Conservation (phyloP, 2,113 vertebrate genomes). For the Porphyrio hochstetteri region DNA sequence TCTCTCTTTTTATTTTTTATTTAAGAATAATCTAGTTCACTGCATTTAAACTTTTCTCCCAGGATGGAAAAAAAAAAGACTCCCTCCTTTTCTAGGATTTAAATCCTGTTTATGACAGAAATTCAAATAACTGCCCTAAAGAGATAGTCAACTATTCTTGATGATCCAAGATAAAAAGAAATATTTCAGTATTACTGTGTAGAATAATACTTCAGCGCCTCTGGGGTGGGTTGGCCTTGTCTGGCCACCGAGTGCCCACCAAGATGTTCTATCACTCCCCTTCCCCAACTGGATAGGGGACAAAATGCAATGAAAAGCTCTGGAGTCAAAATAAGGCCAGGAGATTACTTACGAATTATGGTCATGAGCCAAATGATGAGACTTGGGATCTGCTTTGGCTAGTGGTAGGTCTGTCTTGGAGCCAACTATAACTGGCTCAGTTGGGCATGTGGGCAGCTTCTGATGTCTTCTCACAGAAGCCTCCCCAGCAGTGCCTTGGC, state of each 20-base stretch:
- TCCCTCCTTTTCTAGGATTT: background rate
- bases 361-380: accelerated
- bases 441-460: background rate
- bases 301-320: background rate
- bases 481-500: background rate
- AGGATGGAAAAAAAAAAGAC: background rate
- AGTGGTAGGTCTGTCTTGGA: background rate
- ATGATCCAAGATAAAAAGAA: background rate
- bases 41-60: background rate
- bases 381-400: background rate
- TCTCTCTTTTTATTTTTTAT: background rate
- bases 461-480: background rate
- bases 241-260: background rate
- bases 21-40: background rate
- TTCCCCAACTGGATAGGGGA: background rate
- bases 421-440: background rate
- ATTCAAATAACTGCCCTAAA: background rate
- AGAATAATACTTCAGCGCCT: background rate
- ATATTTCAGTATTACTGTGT: background rate
- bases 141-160: background rate
- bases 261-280: background rate
- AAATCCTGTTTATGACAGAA: background rate
- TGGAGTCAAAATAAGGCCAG: background rate
- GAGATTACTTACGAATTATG: background rate
- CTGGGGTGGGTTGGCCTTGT: background rate